Conservation (phyloP, 2,797 vertebrate species). For the Sebastes nivosus region DNA sequence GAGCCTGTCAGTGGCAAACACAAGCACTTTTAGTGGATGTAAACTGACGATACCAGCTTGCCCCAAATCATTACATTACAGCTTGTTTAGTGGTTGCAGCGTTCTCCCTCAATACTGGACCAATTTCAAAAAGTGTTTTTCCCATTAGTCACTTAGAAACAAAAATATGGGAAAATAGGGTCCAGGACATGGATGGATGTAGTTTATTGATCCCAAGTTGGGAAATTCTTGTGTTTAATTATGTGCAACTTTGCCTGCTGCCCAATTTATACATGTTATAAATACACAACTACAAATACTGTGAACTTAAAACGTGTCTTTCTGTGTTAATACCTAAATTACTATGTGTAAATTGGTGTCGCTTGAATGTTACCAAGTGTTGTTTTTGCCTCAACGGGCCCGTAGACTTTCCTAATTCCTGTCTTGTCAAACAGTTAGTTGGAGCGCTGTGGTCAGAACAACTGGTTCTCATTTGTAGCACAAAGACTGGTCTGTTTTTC, state of each 20-base stretch:
- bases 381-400: slow-evolving; percentile 10
- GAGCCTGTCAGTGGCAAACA: too few species aligned
- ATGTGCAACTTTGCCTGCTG: background rate
- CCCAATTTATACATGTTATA: background rate
- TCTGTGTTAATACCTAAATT: background rate
- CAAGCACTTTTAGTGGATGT: too few species aligned
- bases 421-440: slow-evolving; percentile 55
- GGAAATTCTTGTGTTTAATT: background rate
- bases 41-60: too few species aligned
- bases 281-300: background rate
- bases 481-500: slow-evolving; percentile 63
- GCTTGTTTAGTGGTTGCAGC: too few species aligned
- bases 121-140: background rate
- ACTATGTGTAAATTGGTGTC: background rate
- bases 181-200: too few species aligned
- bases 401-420: slow-evolving; percentile 21
- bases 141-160: too few species aligned
- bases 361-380: background rate
- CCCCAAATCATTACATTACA: too few species aligned
- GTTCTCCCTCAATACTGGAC: background rate
- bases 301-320: background rate
- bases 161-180: too few species aligned
- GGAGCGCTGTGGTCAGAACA: slow-evolving; percentile 54
- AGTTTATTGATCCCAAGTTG: too few species aligned
- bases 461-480: slow-evolving; percentile 74